phyloP scores from a whole-genome alignment of 2,113 vertebrate genomes.

The Chroicocephalus ridibundus region DNA sequence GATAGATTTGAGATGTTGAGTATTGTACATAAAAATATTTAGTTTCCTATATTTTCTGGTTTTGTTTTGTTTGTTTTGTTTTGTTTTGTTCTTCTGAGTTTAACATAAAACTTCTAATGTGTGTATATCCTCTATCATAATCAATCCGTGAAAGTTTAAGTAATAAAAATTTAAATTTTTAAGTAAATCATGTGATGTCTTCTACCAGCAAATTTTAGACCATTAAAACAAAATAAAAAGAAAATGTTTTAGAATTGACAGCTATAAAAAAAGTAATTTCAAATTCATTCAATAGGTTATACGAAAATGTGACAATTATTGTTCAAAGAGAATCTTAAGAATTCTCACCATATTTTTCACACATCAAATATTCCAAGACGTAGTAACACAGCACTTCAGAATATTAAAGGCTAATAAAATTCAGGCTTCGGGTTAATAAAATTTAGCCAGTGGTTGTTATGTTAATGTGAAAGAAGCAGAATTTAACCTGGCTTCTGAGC shows the following conservation, averaged over 20 bases:
- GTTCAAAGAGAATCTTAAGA: neutral
- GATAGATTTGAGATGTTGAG: neutral
- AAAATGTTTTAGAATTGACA: neutral
- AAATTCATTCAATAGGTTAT: neutral
- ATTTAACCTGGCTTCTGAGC: neutral
- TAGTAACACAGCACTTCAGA: neutral
- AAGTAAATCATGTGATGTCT: neutral
- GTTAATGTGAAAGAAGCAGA: neutral
- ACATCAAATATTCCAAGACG: neutral
- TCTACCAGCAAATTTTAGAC: neutral
- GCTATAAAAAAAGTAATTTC: neutral
- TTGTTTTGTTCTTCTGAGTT: neutral
- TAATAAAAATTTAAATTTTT: neutral
- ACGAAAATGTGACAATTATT: neutral
- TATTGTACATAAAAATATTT: neutral
- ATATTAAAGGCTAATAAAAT: neutral
- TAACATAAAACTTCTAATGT: neutral
- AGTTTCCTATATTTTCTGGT: neutral
- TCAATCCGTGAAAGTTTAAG: neutral
- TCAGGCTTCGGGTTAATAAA: neutral
- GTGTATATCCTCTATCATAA: neutral
- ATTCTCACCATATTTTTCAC: neutral
- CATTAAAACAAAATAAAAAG: neutral
- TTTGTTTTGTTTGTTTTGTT: neutral
- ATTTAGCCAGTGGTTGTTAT: neutral